Evolutionary conservation across 1,140 invertebrate genomes (phyloP).

Genomic region (Rhagoletis zephyria): DNA sequence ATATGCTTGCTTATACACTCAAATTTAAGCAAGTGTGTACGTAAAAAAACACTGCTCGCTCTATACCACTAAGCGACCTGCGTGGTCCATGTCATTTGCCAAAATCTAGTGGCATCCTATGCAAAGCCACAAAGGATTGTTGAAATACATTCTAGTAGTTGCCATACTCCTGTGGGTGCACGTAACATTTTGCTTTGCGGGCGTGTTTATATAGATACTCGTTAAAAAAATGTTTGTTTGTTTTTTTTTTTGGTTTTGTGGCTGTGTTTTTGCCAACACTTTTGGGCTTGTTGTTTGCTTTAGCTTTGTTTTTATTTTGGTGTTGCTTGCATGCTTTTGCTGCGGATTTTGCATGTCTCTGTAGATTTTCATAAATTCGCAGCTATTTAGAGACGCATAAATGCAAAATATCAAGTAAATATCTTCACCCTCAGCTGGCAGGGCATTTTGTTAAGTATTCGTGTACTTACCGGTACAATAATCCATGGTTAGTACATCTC

Average conservation of each 20-base stretch:
- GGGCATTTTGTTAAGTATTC: neutral
- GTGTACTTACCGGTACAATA: no score
- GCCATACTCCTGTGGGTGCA: slow-evolving; percentile 14
- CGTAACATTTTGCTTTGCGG: neutral
- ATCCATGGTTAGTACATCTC: no score
- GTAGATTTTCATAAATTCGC: slow-evolving; percentile 32
- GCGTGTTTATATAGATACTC: neutral
- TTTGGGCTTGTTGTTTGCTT: neutral
- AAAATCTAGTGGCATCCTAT: neutral
- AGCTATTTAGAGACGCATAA: slow-evolving; percentile 25
- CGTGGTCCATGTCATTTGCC: neutral
- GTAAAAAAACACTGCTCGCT: neutral
- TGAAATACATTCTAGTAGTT: neutral
- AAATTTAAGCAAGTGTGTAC: no score
- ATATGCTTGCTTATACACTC: neutral
- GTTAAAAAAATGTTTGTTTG: no score
- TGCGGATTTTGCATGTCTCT: slow-evolving; percentile 3
- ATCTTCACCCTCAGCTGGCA: neutral
- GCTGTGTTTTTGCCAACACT: neutral
- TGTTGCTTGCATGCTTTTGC: neutral
- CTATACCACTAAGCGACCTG: neutral
- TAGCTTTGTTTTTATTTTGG: no score
- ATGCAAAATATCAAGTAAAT: slow-evolving; percentile 3
- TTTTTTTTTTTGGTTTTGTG: neutral
- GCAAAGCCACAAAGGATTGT: slow-evolving; percentile 2